Base-by-base conservation (phyloP, 2,797 vertebrate species). In the Macropus fuliginosus region DNA sequence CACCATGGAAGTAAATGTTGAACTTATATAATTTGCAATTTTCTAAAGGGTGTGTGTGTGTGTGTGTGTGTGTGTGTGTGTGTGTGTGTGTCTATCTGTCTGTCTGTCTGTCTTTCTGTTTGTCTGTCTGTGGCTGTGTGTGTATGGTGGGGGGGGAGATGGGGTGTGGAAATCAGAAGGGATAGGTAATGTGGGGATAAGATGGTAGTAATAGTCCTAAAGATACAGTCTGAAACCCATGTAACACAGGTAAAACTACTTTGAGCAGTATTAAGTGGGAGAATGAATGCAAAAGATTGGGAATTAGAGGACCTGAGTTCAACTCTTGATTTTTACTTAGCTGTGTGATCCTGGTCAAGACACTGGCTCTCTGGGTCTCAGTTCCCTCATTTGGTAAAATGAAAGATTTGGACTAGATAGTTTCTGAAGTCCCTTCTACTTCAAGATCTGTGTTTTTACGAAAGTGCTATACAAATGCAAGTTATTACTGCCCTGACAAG, bases 1-100 rank as follows among this genome's bases (percentile, higher is more conserved):
- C 93, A 95, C 40, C 57, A 95, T 97, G 57, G 94, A 97, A 96
- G 93, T 97, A 97, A 98, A 97, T 94, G 92, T 55, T 97, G 92
- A 66, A 89, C 62, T 95, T 50, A 95, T 90, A 59, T 54, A 97
- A 74, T 92, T 57, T 96, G 34, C 12, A 31, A 12, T 89, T 95
- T 93, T 97, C 34, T 50, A 59, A 57, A 29, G 27, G 55, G 40
- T n/a, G 11, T 74, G 40, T 40, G 56, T 92, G 54, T 31, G 52
- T 55, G 16, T 66, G 56, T 27, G 2, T 40, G 28, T 74, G n/a
- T 74, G 40, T n/a, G 56, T 92, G 50, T 31, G 52, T 55, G 16
- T 57, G 56, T 18, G 50, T 34, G 18, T 74, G 31, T n/a, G 55
- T 92, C 50, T 28, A 40, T 55, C 11, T 66, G 56, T 52, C 52